Evolutionary conservation across 2,113 vertebrate genomes (phyloP), one percentile per base, ranked within the genome.

Genomic region (Pedionomus torquatus): DNA sequence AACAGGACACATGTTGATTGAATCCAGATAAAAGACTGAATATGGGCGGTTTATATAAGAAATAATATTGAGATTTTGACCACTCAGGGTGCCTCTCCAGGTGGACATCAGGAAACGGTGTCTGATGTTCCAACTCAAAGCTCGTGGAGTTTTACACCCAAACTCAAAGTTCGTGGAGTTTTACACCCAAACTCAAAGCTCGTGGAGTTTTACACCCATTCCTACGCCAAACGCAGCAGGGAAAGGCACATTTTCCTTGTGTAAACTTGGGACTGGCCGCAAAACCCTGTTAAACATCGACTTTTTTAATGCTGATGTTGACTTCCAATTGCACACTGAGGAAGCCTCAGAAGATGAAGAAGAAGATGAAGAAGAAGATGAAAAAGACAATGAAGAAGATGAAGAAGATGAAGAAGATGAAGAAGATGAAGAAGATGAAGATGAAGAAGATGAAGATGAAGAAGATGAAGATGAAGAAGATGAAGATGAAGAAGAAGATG

Each of bases 121-220:
- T 8, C 31, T 20, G 1, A 5, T 0, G 5, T 12, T 61, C 63
- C 13, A 25, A 54, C 9, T 23, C 11, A 43, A 76, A 12, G 18
- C 35, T 18, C 24, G 7, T 49, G 17, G 30, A 6, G 49, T 41
- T 78, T 75, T n/a, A n/a, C n/a, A n/a, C n/a, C n/a, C n/a, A n/a
- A n/a, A n/a, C 17, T 63, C 33, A 48, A 20, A 64, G 12, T 5
- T 82, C 1, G 0, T 4, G 7, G n/a, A 52, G 8, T 31, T 79
- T 17, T 17, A 31, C 1, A 9, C 5, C 7, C 17, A 3, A n/a
- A n/a, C 17, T 63, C 33, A 48, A 20, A 64, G 12, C 6, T 82
- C 1, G 0, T 4, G 7, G n/a, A 52, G 8, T 31, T 79, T 17
- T 17, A 31, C 1, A 9, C 5, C 7, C 17, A 3, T 15, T 57